A percentile compares a stretch with the other conserved stretches of the same genome.
Conservation (phyloP, 1,140 invertebrate genomes). For the Tetramorium simillimum region DNA sequence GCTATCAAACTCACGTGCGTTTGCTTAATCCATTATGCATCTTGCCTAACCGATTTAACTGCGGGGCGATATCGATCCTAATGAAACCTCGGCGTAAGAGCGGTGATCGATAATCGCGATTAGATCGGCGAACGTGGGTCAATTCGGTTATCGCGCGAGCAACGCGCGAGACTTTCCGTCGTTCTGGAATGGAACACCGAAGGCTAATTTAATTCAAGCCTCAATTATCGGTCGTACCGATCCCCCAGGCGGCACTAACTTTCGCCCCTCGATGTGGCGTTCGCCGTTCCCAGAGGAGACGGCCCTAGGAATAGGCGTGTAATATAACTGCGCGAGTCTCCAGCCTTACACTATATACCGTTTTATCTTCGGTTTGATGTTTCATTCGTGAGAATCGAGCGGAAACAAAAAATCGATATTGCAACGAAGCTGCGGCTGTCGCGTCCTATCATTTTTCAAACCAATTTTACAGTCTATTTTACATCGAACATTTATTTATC, state of each 20-base stretch:
- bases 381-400: conserved; percentile 68
- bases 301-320: conserved; percentile 33
- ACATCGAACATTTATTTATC: conserved; percentile 4
- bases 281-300: conserved; percentile 14
- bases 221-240: conserved; percentile 77
- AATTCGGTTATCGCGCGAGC: conserved; percentile 62
- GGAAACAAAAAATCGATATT: conserved; percentile 24
- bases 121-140: conserved; percentile 49
- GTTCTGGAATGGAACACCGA: conserved; percentile 68
- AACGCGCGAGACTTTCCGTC: conserved; percentile 54
- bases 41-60: conserved; percentile 51
- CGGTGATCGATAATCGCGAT: conserved; percentile 58
- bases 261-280: conserved; percentile 46
- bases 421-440: not conserved
- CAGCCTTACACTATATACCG: conserved; percentile 43
- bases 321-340: conserved; percentile 31
- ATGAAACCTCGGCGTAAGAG: conserved; percentile 52
- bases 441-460: not conserved
- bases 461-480: not conserved
- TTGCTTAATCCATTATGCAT: conserved; percentile 57
- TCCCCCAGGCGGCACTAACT: conserved; percentile 68
- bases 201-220: conserved; percentile 77
- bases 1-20: conserved; percentile 43
- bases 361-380: conserved; percentile 74
- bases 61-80: conserved; percentile 45